Base-by-base conservation (phyloP, 2,888 invertebrate genomes). In the Eugnorisma glareosa region DNA sequence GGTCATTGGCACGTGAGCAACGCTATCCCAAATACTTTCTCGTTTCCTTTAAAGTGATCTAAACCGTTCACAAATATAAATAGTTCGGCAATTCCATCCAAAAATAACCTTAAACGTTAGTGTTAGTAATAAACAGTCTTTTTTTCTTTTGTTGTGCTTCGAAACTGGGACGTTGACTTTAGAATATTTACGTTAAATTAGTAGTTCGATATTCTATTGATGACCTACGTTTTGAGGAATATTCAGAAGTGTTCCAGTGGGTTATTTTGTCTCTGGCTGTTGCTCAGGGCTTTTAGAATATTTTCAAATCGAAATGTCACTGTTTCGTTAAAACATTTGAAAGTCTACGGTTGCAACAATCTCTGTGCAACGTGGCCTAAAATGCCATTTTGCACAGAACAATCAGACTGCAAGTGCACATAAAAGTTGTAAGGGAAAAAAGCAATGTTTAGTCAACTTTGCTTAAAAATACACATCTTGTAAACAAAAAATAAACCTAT, bases 1-100 rank as follows among this genome's bases (percentile, higher is more conserved):
- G 92, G 91, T 93, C 93, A 91, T 90, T 92, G 92, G 90, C 93
- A 91, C 86, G 75, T 83, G 88, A 88, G 88, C 79, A 81, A 80
- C 73, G 79, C 63, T 82, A 84, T 79, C 75, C 81, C 83, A 84
- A 86, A 89, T 85, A 86, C 75, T 75, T 84, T 77, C 70, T 67
- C 67, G 57, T 76, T 86, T 89, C 89, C 86, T 87, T 89, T 87
- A 77, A 83, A 86, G 81, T 77, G 87, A 79, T 84, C 79, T 88
- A 85, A 82, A 85, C 82, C 63, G 80, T 87, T 81, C 78, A 81
- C 69, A 75, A 35, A 70, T 80, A 88, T 82, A 86, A 84, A 89
- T 89, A 89, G 88, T 77, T 69, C 67, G 61, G 67, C 74, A 48
- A 69, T 74, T 73, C 80, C 59, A 73, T 72, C 64, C 83, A 67